Evolutionary conservation across 2,888 invertebrate species (phyloP).

Genomic region (Sminthurides aquaticus): DNA sequence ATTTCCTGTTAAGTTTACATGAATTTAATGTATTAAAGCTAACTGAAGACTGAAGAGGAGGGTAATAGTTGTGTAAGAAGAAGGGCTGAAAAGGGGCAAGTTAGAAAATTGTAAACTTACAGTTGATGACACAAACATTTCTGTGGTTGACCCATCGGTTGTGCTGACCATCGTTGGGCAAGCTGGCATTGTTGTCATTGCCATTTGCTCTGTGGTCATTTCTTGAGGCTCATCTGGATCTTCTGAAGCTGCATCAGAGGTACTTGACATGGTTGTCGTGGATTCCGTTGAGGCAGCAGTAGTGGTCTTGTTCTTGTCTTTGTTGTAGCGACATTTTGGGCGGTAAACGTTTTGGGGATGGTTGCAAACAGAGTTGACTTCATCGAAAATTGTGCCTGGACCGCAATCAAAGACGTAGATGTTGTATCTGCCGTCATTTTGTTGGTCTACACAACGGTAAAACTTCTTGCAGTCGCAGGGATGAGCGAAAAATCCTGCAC

Average conservation of each 20-base stretch:
- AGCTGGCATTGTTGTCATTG: slow-evolving; percentile 25
- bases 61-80: slow-evolving; percentile 23
- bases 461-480: slow-evolving; percentile 38
- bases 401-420: slow-evolving; percentile 40
- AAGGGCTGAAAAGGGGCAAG: slow-evolving; percentile 17
- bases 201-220: slow-evolving; percentile 33
- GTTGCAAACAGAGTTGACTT: slow-evolving; percentile 29
- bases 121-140: slow-evolving; percentile 27
- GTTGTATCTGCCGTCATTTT: slow-evolving; percentile 28
- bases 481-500: slow-evolving; percentile 36
- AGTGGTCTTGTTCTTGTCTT: slow-evolving; percentile 9
- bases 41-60: slow-evolving; percentile 2
- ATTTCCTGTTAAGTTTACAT: slow-evolving; percentile 7
- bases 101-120: slow-evolving; percentile 13
- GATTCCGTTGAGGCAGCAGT: slow-evolving; percentile 7
- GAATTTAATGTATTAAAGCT: slow-evolving; percentile 6
- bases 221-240: slow-evolving; percentile 11
- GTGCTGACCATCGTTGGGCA: slow-evolving; percentile 27
- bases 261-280: slow-evolving; percentile 2
- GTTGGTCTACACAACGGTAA: slow-evolving; percentile 38
- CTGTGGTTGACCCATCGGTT: slow-evolving; percentile 32
- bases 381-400: slow-evolving; percentile 39
- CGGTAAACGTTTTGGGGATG: slow-evolving; percentile 24
- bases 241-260: neutral
- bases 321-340: slow-evolving; percentile 17